A percentile compares a stretch with the other conserved stretches of the same genome.
phyloP scores from a whole-genome alignment of 2,113 vertebrate genomes.

The Columba livia region DNA sequence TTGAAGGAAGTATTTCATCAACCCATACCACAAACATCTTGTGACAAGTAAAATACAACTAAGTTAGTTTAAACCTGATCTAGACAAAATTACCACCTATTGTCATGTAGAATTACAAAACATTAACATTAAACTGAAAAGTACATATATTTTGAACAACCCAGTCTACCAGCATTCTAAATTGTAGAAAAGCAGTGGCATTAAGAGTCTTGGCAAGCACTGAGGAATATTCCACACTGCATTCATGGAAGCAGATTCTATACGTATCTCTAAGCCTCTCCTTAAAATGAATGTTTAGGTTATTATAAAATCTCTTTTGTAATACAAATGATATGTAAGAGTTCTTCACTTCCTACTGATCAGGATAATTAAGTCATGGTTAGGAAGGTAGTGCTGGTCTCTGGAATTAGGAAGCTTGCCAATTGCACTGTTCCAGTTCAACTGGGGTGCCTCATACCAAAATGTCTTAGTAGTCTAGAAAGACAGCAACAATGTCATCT shows the following conservation, averaged over 20 bases:
- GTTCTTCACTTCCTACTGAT: neutral
- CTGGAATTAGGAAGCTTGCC: neutral
- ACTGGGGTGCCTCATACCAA: neutral
- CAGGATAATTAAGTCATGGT: neutral
- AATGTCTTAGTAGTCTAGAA: neutral
- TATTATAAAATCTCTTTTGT: neutral
- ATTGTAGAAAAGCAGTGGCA: neutral
- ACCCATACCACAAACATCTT: neutral
- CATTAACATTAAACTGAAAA: neutral
- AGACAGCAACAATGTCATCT: neutral
- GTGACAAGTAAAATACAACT: neutral
- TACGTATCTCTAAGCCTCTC: neutral
- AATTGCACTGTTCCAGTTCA: neutral
- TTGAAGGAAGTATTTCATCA: neutral
- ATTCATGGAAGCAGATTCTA: neutral
- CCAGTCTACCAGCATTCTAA: neutral
- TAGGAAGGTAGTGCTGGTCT: neutral
- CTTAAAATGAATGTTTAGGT: neutral
- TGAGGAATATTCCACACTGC: neutral
- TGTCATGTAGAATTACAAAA: neutral
- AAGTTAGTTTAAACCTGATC: neutral
- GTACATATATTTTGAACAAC: neutral
- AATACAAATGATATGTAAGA: neutral
- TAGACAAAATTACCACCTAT: neutral
- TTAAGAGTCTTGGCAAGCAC: neutral